Evolutionary conservation across 2,113 vertebrate species (phyloP).

Genomic region (Alethe diademata): DNA sequence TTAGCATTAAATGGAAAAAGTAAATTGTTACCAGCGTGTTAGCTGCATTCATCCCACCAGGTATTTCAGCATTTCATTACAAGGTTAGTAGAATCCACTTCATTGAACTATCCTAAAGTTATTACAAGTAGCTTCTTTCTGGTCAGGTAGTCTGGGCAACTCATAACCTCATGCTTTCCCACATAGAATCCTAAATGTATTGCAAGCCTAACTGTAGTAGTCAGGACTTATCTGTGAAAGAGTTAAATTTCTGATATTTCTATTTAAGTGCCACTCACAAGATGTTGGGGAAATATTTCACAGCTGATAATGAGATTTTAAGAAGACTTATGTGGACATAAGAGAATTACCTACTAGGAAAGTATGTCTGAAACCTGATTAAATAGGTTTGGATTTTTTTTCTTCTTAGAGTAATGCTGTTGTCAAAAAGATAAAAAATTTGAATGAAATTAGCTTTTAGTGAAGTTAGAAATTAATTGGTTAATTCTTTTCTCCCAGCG

Average conservation of each 20-base stretch:
- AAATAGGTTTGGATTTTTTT: neutral
- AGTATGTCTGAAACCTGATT: neutral
- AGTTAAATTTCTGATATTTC: neutral
- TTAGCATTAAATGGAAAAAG: neutral
- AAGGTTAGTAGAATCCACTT: neutral
- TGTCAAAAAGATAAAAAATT: neutral
- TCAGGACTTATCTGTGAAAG: neutral
- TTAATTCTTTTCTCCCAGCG: neutral
- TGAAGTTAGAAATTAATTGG: neutral
- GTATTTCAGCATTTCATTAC: neutral
- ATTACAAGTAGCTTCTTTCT: neutral
- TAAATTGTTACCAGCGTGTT: neutral
- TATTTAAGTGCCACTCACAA: neutral
- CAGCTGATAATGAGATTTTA: neutral
- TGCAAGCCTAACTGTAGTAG: neutral
- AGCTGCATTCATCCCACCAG: neutral
- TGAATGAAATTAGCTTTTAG: neutral
- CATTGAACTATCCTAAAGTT: neutral
- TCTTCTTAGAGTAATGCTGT: neutral
- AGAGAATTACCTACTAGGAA: neutral
- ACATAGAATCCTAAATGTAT: neutral
- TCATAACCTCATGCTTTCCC: neutral
- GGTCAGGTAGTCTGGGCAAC: neutral
- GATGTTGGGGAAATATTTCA: neutral
- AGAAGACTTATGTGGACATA: neutral